phyloP scores from a whole-genome alignment of 2,797 vertebrate species.

The Channallabes apus region DNA sequence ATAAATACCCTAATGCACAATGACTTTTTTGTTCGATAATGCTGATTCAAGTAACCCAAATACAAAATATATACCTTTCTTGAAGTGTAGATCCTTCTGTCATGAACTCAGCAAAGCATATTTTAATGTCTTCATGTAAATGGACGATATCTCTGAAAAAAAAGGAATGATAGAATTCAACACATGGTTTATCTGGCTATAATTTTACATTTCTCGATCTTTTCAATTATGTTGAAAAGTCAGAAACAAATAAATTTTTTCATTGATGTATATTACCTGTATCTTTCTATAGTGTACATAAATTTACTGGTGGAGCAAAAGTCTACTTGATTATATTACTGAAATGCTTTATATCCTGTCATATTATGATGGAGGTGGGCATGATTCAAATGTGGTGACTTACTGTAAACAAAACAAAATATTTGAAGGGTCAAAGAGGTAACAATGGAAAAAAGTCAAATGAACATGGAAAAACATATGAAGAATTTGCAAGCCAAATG shows the following conservation, averaged over 20 bases:
- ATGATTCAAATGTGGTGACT: not conserved
- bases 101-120: not conserved
- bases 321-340: not conserved
- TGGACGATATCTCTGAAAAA: not conserved
- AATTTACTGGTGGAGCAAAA: not conserved
- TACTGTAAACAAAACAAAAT: constrained; percentile 15
- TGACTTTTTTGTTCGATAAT: too few relatives aligned
- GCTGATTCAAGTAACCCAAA: not conserved
- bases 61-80: not conserved
- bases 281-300: not conserved
- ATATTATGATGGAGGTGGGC: not conserved
- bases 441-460: not conserved
- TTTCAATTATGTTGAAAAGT: not conserved
- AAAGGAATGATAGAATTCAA: not conserved
- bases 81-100: not conserved
- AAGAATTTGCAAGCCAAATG: too few relatives aligned
- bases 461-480: too few relatives aligned
- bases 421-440: not conserved
- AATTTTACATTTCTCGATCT: not conserved
- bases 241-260: not conserved
- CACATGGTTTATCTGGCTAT: not conserved
- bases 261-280: not conserved
- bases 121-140: not conserved
- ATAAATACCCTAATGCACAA: not conserved
- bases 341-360: constrained; percentile 1